phyloP scores from a whole-genome alignment of 2,888 invertebrate genomes.

The Drosophila macrospina region DNA sequence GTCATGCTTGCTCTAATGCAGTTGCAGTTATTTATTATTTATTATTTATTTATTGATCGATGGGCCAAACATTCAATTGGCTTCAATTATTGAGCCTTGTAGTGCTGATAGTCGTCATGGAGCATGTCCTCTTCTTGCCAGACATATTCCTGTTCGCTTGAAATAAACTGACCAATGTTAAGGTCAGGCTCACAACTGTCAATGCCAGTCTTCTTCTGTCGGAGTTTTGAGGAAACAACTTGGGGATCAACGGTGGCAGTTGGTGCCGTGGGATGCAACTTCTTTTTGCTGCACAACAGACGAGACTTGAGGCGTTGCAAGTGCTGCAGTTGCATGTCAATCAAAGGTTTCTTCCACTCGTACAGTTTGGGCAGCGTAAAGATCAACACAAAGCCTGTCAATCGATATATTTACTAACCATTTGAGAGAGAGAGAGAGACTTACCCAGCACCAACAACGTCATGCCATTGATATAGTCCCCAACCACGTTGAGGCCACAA shows the following conservation, averaged over 20 bases:
- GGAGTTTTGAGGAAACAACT: neutral
- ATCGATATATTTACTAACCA: neutral
- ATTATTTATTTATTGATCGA: neutral
- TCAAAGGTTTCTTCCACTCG: constrained; percentile 34
- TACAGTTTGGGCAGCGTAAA: constrained; percentile 62
- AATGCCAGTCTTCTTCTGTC: constrained; percentile 2
- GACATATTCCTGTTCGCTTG: constrained; percentile 9
- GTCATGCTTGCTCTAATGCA: neutral
- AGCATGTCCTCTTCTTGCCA: constrained; percentile 26
- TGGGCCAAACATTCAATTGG: neutral
- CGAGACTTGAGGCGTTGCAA: constrained; percentile 20
- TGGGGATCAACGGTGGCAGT: constrained; percentile 37
- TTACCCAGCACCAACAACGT: constrained; percentile 41
- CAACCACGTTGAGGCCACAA: constrained; percentile 42
- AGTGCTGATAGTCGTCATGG: constrained; percentile 7
- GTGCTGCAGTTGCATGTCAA: constrained; percentile 26
- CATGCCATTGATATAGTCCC: constrained; percentile 39
- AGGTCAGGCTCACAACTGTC: neutral
- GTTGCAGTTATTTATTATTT: constrained; percentile 7
- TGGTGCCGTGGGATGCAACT: constrained; percentile 1
- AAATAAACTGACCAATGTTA: neutral
- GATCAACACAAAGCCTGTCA: constrained; percentile 41
- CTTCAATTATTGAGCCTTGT: constrained; percentile 25
- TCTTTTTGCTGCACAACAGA: constrained; percentile 14
- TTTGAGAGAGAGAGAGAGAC: neutral